Conservation (phyloP, 2,888 invertebrate species). For the Apodemia duryi region DNA sequence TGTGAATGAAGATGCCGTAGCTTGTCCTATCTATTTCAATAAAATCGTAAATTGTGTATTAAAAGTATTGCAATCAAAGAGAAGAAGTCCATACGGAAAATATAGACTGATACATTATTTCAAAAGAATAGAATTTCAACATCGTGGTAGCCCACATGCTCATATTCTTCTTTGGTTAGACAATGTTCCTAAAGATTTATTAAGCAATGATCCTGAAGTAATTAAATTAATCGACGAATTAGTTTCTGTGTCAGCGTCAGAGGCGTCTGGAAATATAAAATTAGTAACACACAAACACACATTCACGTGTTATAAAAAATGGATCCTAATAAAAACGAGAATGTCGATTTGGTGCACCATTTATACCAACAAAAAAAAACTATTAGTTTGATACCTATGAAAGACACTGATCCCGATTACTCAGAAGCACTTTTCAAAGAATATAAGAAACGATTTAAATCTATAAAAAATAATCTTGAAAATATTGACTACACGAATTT, state of each 20-base stretch:
- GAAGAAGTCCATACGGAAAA: slow-evolving; percentile 40
- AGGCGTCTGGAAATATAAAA: no score
- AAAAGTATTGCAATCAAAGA: slow-evolving; percentile 38
- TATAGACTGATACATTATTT: slow-evolving; percentile 42
- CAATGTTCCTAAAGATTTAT: slow-evolving; percentile 38
- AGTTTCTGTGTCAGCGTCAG: slow-evolving; percentile 34
- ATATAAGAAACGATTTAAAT: slow-evolving; percentile 32
- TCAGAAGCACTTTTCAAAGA: slow-evolving; percentile 32
- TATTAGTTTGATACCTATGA: slow-evolving; percentile 36
- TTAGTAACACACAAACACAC: slow-evolving; percentile 35
- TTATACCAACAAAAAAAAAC: slow-evolving; percentile 37
- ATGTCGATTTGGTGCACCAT: slow-evolving; percentile 41
- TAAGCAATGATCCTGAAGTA: slow-evolving; percentile 29
- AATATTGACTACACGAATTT: slow-evolving; percentile 36
- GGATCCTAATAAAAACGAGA: slow-evolving; percentile 33
- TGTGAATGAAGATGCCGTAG: slow-evolving; percentile 28
- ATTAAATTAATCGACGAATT: slow-evolving; percentile 37
- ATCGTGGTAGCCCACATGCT: slow-evolving; percentile 45
- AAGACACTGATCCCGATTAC: slow-evolving; percentile 34
- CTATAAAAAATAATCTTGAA: slow-evolving; percentile 37
- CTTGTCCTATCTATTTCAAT: slow-evolving; percentile 24
- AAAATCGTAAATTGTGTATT: slow-evolving; percentile 42
- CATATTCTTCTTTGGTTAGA: slow-evolving; percentile 46
- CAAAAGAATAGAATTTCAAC: slow-evolving; percentile 45
- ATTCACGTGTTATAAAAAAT: slow-evolving; percentile 38